Percentiles rank a stretch among this genome's conserved stretches.
phyloP scores from a whole-genome alignment of 1,140 invertebrate genomes.

The Leptopilina clavipes region DNA sequence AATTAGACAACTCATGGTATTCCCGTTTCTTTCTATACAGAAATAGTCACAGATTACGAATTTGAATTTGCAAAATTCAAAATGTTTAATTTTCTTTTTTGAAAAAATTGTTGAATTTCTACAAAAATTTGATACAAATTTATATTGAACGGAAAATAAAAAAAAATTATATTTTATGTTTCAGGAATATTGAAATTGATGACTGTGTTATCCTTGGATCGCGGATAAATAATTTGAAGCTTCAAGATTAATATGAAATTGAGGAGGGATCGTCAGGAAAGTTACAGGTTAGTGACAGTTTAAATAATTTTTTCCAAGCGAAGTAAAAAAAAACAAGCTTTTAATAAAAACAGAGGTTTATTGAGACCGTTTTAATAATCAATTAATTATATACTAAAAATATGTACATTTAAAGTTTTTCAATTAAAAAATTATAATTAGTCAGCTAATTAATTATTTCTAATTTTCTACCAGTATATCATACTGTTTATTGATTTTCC shows the following conservation, averaged over 20 bases:
- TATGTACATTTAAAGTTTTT: background rate
- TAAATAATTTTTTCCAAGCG: background rate
- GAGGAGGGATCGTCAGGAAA: background rate
- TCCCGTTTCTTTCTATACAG: too few relatives aligned
- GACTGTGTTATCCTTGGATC: background rate
- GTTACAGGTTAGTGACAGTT: background rate
- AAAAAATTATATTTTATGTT: slow-evolving; percentile 8
- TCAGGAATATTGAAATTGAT: background rate
- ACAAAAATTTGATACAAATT: too few relatives aligned
- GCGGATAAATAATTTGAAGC: too few relatives aligned
- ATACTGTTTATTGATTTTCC: slow-evolving; percentile 10
- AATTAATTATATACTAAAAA: background rate
- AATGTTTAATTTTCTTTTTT: too few relatives aligned
- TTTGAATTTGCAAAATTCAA: too few relatives aligned
- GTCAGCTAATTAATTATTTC: background rate
- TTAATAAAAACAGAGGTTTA: background rate
- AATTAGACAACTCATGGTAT: too few relatives aligned
- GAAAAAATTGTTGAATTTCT: too few relatives aligned
- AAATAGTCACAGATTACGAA: too few relatives aligned
- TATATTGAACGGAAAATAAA: background rate
- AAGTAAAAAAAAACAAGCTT: background rate
- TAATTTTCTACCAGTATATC: slow-evolving; percentile 16
- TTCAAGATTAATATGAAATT: background rate
- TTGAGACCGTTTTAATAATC: background rate
- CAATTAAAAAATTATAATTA: background rate